A percentile compares a stretch with the other conserved stretches of the same genome.
phyloP scores from a whole-genome alignment of 2,797 vertebrate genomes.

The Petrocephalus sullivani region DNA sequence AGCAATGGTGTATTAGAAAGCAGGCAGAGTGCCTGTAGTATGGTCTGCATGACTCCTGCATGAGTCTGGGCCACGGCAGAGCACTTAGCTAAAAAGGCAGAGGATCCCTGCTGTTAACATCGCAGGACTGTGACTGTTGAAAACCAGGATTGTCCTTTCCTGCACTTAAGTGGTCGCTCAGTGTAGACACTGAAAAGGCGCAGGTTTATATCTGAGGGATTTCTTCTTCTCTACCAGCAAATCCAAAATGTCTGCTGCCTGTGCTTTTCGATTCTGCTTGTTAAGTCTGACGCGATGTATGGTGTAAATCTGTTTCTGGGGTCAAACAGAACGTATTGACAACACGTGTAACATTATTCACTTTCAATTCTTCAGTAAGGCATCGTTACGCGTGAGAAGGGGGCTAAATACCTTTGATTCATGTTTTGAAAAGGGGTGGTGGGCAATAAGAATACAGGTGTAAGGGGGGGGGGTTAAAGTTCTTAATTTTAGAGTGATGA shows the following conservation, averaged over 20 bases:
- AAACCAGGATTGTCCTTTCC: not conserved
- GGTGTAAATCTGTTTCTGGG: not conserved
- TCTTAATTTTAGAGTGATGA: not conserved
- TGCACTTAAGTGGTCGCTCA: not conserved
- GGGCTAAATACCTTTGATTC: not conserved
- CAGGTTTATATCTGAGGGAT: not conserved
- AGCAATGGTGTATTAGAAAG: not conserved
- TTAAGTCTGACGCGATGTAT: not conserved
- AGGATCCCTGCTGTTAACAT: not conserved
- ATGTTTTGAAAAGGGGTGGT: not conserved
- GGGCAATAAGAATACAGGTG: not conserved
- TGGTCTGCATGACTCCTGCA: not conserved
- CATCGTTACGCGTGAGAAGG: not conserved
- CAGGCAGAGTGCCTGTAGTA: not conserved
- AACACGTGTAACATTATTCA: not conserved
- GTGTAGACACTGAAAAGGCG: not conserved
- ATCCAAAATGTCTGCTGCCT: not conserved
- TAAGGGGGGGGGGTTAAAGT: not conserved
- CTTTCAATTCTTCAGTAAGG: not conserved
- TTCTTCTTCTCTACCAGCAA: not conserved
- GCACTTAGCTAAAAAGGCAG: too few relatives aligned
- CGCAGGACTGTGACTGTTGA: not conserved
- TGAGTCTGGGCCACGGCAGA: not conserved
- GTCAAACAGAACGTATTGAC: not conserved
- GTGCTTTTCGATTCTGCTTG: not conserved